Evolutionary conservation across 2,888 invertebrate genomes (phyloP).

Genomic region (Colostygia pectinataria): DNA sequence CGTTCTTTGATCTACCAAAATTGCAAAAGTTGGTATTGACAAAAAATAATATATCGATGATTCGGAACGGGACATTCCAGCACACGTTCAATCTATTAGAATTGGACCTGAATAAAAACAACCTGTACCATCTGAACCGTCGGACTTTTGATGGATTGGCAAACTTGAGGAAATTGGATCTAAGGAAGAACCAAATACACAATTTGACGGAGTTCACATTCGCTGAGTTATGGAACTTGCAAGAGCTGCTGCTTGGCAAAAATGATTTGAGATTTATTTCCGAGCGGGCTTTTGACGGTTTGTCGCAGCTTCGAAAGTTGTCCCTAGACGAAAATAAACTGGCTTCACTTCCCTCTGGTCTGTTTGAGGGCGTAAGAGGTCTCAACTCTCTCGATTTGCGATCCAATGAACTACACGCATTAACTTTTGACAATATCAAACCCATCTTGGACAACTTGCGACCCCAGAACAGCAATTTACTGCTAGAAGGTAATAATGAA

Average conservation of each 20-base stretch:
- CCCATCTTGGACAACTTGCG: slow-evolving; percentile 91
- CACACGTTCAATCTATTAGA: slow-evolving; percentile 89
- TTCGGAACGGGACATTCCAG: slow-evolving; percentile 93
- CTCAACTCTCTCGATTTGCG: slow-evolving; percentile 89
- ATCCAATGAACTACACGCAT: slow-evolving; percentile 88
- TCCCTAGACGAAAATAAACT: slow-evolving; percentile 90
- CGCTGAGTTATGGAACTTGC: slow-evolving; percentile 88
- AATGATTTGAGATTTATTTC: slow-evolving; percentile 88
- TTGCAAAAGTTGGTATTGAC: slow-evolving; percentile 90
- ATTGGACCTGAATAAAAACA: slow-evolving; percentile 91
- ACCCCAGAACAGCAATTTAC: slow-evolving; percentile 88
- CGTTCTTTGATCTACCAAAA: slow-evolving; percentile 88
- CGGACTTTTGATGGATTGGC: slow-evolving; percentile 91
- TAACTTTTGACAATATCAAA: slow-evolving; percentile 89
- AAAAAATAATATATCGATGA: slow-evolving; percentile 91
- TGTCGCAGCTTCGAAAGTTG: slow-evolving; percentile 87
- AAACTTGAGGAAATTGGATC: slow-evolving; percentile 87
- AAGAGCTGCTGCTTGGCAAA: slow-evolving; percentile 87
- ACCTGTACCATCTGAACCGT: slow-evolving; percentile 88
- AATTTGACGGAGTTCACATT: slow-evolving; percentile 91
- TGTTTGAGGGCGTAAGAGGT: slow-evolving; percentile 88
- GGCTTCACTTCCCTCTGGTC: slow-evolving; percentile 86
- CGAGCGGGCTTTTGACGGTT: slow-evolving; percentile 89
- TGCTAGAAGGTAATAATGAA: slow-evolving; percentile 87
- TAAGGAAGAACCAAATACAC: slow-evolving; percentile 88